phyloP scores from a whole-genome alignment of 2,113 vertebrate species.

The Dromiciops gliroides region DNA sequence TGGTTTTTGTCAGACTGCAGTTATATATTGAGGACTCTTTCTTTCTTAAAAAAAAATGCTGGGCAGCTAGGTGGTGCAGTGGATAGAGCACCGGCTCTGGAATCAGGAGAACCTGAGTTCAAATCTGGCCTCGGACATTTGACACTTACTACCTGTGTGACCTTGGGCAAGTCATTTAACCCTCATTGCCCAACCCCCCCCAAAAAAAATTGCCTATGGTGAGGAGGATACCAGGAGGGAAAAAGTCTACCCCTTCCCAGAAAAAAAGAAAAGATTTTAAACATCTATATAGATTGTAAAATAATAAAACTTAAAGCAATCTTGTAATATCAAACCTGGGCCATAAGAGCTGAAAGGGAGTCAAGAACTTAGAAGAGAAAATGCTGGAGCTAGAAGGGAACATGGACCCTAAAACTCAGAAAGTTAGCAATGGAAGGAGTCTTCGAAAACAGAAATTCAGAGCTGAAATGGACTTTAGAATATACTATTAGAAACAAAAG shows the following conservation, averaged over 20 bases:
- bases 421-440: not conserved
- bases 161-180: too few relatives aligned
- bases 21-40: not conserved
- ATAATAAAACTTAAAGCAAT: not conserved
- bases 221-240: not conserved
- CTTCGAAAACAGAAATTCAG: not conserved
- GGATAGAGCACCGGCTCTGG: too few relatives aligned
- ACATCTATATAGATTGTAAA: not conserved
- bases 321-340: not conserved
- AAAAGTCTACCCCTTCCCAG: not conserved
- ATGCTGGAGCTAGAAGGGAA: not conserved
- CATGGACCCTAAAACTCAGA: not conserved
- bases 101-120: too few relatives aligned
- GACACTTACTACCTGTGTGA: too few relatives aligned
- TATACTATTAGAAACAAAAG: not conserved
- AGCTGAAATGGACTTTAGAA: not conserved
- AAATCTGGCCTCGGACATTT: too few relatives aligned
- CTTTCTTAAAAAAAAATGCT: too few relatives aligned
- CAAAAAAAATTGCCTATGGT: not conserved
- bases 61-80: too few relatives aligned
- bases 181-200: too few relatives aligned
- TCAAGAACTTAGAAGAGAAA: not conserved
- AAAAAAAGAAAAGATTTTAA: not conserved
- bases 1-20: not conserved
- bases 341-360: not conserved